phyloP scores from a whole-genome alignment of 2,797 vertebrate genomes.

The Oryzias dopingdopingensis region DNA sequence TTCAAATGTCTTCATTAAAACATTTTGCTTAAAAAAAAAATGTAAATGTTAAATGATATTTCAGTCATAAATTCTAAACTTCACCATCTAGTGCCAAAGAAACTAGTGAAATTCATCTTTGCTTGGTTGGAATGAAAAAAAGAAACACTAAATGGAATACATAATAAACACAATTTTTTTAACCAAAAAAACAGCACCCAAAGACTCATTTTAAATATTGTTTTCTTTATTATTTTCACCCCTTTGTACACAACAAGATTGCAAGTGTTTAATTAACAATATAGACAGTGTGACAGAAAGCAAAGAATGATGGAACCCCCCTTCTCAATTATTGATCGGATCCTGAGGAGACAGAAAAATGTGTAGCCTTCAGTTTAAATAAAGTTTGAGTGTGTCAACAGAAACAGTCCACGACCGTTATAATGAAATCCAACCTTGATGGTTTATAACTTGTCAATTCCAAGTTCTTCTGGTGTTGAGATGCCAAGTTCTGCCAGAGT shows the following conservation, averaged over 20 bases:
- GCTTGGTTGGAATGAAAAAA: background rate
- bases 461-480: slow-evolving; percentile 95
- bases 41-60: background rate
- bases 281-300: slow-evolving; percentile 39
- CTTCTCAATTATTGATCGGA: slow-evolving; percentile 40
- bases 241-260: slow-evolving; percentile 72
- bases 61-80: background rate
- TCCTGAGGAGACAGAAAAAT: slow-evolving; percentile 49
- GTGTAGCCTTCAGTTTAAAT: background rate
- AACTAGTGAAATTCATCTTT: background rate
- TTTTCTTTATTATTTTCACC: slow-evolving; percentile 76
- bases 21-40: too few species aligned
- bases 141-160: too few species aligned
- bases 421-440: slow-evolving; percentile 43
- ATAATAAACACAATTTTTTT: too few species aligned
- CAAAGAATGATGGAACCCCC: slow-evolving; percentile 49
- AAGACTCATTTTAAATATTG: slow-evolving; percentile 24
- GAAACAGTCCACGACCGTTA: background rate
- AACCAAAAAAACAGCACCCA: background rate
- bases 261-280: slow-evolving; percentile 64
- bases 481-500: slow-evolving; percentile 94
- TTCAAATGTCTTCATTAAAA: too few species aligned
- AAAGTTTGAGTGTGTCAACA: background rate
- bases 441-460: slow-evolving; percentile 86
- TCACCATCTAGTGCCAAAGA: slow-evolving; percentile 1